Conservation (phyloP, 2,888 invertebrate genomes). For the Rhingia campestris region DNA sequence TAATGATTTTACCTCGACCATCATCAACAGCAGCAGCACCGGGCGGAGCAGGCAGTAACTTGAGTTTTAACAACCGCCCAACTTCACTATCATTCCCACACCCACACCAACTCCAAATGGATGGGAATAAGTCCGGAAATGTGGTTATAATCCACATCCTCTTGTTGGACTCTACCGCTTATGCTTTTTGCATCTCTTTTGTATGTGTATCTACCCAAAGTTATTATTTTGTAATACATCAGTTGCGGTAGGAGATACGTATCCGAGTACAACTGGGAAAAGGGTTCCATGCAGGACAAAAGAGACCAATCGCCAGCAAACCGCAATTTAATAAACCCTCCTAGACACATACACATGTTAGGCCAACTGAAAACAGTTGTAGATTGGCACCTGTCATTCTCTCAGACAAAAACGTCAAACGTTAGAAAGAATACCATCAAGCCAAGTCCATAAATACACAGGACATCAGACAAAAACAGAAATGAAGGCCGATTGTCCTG, state of each 20-base stretch:
- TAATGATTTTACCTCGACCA: conserved; percentile 71
- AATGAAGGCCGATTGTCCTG: conserved; percentile 36
- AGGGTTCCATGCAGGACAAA: neutral
- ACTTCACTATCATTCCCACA: too few species aligned
- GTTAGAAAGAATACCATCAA: conserved; percentile 47
- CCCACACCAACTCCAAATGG: conserved; percentile 6
- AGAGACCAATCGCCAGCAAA: conserved; percentile 12
- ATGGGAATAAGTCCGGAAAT: conserved; percentile 60
- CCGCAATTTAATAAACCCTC: conserved; percentile 50
- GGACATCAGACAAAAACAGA: conserved; percentile 2
- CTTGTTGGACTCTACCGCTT: conserved; percentile 11
- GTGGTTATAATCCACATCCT: conserved; percentile 69
- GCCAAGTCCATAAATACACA: conserved; percentile 3
- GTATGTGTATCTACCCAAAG: conserved; percentile 14
- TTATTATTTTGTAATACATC: conserved; percentile 51
- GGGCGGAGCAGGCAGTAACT: conserved; percentile 21
- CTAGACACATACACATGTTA: neutral
- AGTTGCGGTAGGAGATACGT: neutral
- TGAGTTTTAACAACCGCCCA: conserved; percentile 1
- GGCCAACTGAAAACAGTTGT: conserved; percentile 1
- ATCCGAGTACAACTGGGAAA: neutral
- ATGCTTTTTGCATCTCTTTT: neutral
- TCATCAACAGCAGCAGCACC: conserved; percentile 33
- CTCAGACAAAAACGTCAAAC: conserved; percentile 41
- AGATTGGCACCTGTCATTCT: conserved; percentile 46